Conservation (phyloP, 2,113 vertebrate genomes). For the Burhinus oedicnemus region DNA sequence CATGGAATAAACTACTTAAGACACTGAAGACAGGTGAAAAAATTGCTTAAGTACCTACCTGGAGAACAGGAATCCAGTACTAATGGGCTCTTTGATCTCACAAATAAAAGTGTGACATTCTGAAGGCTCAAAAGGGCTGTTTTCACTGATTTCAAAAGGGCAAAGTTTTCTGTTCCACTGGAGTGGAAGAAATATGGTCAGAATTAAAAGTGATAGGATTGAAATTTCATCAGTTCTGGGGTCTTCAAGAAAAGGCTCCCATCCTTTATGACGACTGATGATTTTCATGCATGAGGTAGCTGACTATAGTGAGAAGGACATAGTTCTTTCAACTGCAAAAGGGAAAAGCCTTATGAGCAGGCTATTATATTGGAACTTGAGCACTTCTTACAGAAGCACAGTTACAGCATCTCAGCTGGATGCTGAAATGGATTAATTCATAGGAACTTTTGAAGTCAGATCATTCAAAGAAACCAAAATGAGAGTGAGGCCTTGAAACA, state of each 20-base stretch:
- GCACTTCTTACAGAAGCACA: background rate
- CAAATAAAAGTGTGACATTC: background rate
- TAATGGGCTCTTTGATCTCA: background rate
- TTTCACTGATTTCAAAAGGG: background rate
- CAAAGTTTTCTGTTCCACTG: background rate
- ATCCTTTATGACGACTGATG: background rate
- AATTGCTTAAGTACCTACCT: background rate
- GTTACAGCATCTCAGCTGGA: background rate
- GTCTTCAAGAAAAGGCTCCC: background rate
- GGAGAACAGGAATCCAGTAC: background rate
- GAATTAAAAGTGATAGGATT: background rate
- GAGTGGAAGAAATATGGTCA: background rate
- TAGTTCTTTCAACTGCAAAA: background rate
- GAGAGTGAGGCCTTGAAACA: background rate
- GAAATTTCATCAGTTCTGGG: background rate
- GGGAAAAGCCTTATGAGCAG: background rate
- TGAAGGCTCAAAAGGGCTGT: background rate
- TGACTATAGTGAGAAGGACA: background rate
- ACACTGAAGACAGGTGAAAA: background rate
- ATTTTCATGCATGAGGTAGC: background rate
- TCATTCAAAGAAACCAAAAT: background rate
- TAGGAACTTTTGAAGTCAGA: background rate
- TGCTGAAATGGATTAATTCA: background rate
- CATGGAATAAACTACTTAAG: background rate
- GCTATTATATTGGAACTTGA: background rate